Base-by-base conservation (phyloP, 2,888 invertebrate genomes). In the Himalopsyche anomala region DNA sequence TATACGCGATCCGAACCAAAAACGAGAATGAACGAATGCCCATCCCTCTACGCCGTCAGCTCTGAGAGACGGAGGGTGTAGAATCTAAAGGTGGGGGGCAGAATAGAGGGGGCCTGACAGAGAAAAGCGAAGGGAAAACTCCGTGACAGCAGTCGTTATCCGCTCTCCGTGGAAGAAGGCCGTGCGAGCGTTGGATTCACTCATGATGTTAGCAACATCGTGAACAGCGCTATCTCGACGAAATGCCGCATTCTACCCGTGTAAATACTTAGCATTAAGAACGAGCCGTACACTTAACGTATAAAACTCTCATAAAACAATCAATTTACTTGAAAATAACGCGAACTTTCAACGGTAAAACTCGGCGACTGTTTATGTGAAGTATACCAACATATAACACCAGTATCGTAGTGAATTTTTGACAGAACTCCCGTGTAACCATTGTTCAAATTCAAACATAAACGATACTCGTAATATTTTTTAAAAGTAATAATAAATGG, bases 111-210 rank as follows among this genome's bases (percentile, higher is more conserved):
- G 88, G 86, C 87, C 51, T 51, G 15, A 51, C 51, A 62, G 83
- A 80, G 82, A 81, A 86, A 83, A 83, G 86, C 83, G 38, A 86
- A 89, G 87, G 88, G 86, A 83, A 86, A 87, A 86, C 84, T 86
- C 86, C 87, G 85, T 88, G 88, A 90, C 90, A 90, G 90, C 91
- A 91, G 91, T 91, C 90, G 91, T 91, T 90, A 90, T 90, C 90
- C 91, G 90, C 91, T 90, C 91, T 91, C 90, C 90, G 90, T 89
- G 90, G 90, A 90, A 90, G 90, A 90, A 90, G 90, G 91, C 90
- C 90, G 91, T 84, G 38, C 82, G 69, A 90, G 40, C 62, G 19
- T 19, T 40, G 45, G 74, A 36, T 54, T 19, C 5, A 55, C 80
- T 56, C 56, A 81, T 74, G 69, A 84, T 86, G 82, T 84, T 84